Conservation (phyloP, 2,888 invertebrate species). For the Pachydiplax longipennis region DNA sequence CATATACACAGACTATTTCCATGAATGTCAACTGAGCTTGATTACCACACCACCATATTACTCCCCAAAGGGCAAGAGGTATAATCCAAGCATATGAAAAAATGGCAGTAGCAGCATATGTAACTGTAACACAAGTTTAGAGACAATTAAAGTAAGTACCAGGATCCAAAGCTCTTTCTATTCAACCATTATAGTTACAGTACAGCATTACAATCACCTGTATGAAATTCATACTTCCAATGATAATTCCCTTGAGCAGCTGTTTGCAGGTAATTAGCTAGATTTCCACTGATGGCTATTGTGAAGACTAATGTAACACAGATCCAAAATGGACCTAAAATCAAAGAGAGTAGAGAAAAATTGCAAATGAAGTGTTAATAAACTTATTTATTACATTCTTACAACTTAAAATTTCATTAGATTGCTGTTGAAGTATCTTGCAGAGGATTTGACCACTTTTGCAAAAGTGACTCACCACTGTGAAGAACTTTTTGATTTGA, state of each 20-base stretch:
- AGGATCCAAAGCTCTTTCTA: background rate
- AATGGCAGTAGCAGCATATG: constrained; percentile 89
- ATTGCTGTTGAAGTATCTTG: too few relatives aligned
- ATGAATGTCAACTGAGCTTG: constrained; percentile 62
- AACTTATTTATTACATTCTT: background rate
- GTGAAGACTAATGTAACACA: constrained; percentile 92
- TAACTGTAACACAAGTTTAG: constrained; percentile 67
- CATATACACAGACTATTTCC: constrained; percentile 92
- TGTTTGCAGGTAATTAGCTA: constrained; percentile 87
- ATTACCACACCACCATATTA: constrained; percentile 80
- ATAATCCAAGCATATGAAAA: constrained; percentile 87
- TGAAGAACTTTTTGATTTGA: too few relatives aligned
- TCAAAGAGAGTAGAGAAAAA: background rate
- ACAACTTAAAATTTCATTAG: too few relatives aligned
- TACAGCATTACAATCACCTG: constrained; percentile 57
- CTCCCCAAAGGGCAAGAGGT: constrained; percentile 83
- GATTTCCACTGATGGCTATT: constrained; percentile 93
- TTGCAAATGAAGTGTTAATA: background rate
- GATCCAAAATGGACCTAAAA: constrained; percentile 89
- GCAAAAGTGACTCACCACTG: too few relatives aligned
- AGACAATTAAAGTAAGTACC: background rate
- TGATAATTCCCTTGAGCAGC: constrained; percentile 70
- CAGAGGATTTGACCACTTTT: too few relatives aligned
- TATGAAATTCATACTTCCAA: constrained; percentile 94
- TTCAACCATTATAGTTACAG: background rate